Conservation (phyloP, 2,797 vertebrate genomes). For the Carduelis carduelis region DNA sequence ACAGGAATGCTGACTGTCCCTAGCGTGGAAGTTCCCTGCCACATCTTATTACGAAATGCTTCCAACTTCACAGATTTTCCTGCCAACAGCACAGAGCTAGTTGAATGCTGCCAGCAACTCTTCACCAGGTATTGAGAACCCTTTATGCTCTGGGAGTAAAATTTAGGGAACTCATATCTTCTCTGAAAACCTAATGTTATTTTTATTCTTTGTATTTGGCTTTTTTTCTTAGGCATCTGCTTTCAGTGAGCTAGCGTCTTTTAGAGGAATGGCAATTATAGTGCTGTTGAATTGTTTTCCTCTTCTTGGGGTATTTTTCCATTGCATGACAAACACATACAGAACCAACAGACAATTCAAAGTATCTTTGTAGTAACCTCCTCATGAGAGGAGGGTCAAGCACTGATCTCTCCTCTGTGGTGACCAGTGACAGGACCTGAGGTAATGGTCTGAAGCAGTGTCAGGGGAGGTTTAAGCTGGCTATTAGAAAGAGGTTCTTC, state of each 20-base stretch:
- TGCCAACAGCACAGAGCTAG: slow-evolving; percentile 63
- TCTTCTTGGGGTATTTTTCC: neutral
- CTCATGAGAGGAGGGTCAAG: neutral
- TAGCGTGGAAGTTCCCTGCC: slow-evolving; percentile 65
- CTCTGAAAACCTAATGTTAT: neutral
- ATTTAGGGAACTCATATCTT: neutral
- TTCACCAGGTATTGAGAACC: slow-evolving; percentile 65
- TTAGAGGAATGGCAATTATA: neutral
- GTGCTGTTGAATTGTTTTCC: neutral
- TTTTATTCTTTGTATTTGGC: neutral
- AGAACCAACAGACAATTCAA: neutral
- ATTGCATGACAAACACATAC: neutral
- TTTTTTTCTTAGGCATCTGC: neutral
- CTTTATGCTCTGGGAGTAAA: neutral
- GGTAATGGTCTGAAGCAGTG: neutral
- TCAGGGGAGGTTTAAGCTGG: neutral
- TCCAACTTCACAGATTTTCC: slow-evolving; percentile 66
- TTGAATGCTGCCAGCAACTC: slow-evolving; percentile 76
- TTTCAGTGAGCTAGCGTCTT: neutral
- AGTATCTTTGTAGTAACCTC: neutral
- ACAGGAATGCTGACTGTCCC: slow-evolving; percentile 79
- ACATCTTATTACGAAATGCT: slow-evolving; percentile 59
- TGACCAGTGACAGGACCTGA: neutral
- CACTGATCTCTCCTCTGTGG: neutral
- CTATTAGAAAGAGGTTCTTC: neutral